Evolutionary conservation across 30 jellyfish, hydroid and myxozoan genomes (phyloP), one percentile per base, ranked within the genome.

Genomic region (Aurelia aurita complex sp. Pacific): DNA sequence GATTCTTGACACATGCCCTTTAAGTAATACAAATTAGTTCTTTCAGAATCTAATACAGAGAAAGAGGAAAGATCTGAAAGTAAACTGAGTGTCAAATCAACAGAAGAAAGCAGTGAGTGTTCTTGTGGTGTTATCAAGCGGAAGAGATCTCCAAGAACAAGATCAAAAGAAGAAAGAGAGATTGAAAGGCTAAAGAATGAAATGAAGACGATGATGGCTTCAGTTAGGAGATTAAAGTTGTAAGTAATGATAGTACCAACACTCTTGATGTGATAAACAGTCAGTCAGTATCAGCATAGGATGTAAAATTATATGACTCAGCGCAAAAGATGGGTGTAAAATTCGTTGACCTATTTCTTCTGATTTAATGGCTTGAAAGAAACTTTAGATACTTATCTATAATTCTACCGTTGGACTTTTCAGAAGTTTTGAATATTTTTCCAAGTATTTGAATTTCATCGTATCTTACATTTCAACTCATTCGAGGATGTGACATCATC

Each of bases 191-290:
- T 34, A 23, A 8, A 35, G 69, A 34, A 62, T 36, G 53, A 62
- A 51, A 62, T 34, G 74, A 33, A 11, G 23, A 38, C 16, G n/a
- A 51, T 29, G 87, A 42, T 42, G 51, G 38, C 68, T 62, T 10
- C 87, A 52, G 65, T 70, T 0, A 77, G 36, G 68, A 64, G 43
- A 16, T 71, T 55, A 42, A 77, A 77, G 33, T 12, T 60, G 87
- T 77, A 14, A 60, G 69, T 61, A 1, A 23, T 4, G 1, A 0
- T 66, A 23, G 38, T 17, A 5, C 12, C 54, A 13, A 23, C 6
- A 23, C 4, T 66, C 19, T 23, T 17, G 8, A 9, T 14, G 57
- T 46, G 57, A 46, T 46, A 61, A 61, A 61, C 33, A 12, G 13
- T 61, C 70, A 2, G 15, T 61, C 12, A 60, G 32, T 11, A 19